Percentiles rank a stretch among this genome's conserved stretches.
Evolutionary conservation across 2,113 vertebrate genomes (phyloP).

Genomic region (Cranoglanis bouderius): DNA sequence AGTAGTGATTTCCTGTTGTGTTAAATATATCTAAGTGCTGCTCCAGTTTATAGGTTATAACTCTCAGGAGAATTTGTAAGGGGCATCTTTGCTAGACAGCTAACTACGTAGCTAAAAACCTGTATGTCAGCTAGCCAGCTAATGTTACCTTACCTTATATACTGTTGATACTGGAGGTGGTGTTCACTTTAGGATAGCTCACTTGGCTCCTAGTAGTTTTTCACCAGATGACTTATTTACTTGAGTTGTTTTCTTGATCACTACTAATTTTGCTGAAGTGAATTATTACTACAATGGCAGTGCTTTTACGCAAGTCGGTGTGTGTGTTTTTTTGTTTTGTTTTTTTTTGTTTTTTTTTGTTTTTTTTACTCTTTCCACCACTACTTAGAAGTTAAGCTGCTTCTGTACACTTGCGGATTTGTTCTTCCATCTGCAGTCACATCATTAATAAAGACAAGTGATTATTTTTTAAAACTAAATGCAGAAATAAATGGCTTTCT

Average conservation of each 20-base stretch:
- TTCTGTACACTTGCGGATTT: not conserved
- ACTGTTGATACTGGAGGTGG: not conserved
- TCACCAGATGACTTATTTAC: not conserved
- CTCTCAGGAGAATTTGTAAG: not conserved
- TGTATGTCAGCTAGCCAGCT: not conserved
- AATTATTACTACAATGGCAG: not conserved
- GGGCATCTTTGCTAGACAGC: not conserved
- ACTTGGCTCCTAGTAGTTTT: not conserved
- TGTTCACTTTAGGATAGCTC: not conserved
- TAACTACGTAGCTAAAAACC: not conserved
- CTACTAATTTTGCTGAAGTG: not conserved
- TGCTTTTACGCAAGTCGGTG: not conserved
- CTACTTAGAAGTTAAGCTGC: not conserved
- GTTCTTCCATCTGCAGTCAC: not conserved
- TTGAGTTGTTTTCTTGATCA: not conserved
- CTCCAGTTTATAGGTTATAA: not conserved
- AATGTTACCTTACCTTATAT: not conserved
- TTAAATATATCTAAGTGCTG: not conserved
- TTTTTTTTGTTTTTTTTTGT: too few species aligned
- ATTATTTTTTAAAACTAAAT: not conserved
- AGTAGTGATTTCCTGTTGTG: not conserved
- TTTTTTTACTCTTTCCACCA: too few species aligned
- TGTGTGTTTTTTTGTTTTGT: too few species aligned
- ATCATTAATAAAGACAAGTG: not conserved
- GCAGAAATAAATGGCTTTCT: not conserved